Evolutionary conservation across 2,113 vertebrate genomes (phyloP).

Genomic region (Thunnus maccoyii): DNA sequence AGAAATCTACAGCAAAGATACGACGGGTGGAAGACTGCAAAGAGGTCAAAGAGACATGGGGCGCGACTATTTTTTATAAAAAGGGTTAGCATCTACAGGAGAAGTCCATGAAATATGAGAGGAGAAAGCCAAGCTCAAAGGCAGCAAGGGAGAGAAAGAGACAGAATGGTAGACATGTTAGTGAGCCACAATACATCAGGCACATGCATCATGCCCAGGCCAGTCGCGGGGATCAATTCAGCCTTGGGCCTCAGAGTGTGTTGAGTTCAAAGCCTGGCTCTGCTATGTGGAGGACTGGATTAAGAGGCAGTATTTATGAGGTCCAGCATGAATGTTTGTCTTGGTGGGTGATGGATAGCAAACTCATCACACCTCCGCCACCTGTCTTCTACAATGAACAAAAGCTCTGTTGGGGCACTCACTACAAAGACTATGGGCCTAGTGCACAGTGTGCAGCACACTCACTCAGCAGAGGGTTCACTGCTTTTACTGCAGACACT

Average conservation of each 20-base stretch:
- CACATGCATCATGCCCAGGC: slow-evolving; percentile 56
- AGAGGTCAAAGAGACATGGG: neutral
- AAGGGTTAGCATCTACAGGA: neutral
- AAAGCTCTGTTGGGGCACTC: slow-evolving; percentile 45
- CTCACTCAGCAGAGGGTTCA: neutral
- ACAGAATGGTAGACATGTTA: slow-evolving; percentile 26
- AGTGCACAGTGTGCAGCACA: neutral
- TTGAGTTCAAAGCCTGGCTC: slow-evolving; percentile 65
- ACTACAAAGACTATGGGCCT: slow-evolving; percentile 10
- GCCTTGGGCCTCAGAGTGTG: slow-evolving; percentile 58
- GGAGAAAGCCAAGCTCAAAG: slow-evolving; percentile 26
- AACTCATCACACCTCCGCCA: slow-evolving; percentile 63
- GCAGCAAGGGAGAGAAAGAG: slow-evolving; percentile 29
- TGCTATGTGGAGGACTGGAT: slow-evolving; percentile 71
- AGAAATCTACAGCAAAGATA: slow-evolving; percentile 14
- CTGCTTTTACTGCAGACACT: neutral
- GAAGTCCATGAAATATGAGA: slow-evolving; percentile 18
- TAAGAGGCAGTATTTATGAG: slow-evolving; percentile 75
- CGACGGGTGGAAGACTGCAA: slow-evolving; percentile 9
- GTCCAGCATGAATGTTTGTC: slow-evolving; percentile 63
- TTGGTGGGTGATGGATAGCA: slow-evolving; percentile 67
- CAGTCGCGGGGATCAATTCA: slow-evolving; percentile 68
- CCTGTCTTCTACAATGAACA: slow-evolving; percentile 63
- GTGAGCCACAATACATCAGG: slow-evolving; percentile 45
- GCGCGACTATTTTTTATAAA: neutral